Evolutionary conservation across 2,888 invertebrate species (phyloP).

Genomic region (Leucoma salicis): DNA sequence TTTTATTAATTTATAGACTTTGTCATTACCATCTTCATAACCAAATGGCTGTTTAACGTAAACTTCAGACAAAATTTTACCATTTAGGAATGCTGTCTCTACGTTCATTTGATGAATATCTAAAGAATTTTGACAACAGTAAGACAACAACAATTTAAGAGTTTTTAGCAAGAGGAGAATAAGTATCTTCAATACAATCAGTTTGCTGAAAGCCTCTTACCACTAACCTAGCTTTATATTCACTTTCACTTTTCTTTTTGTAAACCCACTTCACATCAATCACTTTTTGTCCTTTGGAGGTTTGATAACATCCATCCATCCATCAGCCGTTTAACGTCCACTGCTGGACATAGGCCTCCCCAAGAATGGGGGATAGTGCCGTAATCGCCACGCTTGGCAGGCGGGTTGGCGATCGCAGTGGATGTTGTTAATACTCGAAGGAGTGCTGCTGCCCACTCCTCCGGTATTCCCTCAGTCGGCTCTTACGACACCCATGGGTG

Average conservation of each 20-base stretch:
- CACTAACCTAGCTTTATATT: slow-evolving; percentile 4
- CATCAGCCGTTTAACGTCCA: no score
- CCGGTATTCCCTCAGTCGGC: no score
- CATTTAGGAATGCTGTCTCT: slow-evolving; percentile 13
- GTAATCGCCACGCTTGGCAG: no score
- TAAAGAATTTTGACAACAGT: no score
- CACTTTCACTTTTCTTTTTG: not conserved
- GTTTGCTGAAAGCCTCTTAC: slow-evolving; percentile 9
- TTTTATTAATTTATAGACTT: slow-evolving; percentile 7
- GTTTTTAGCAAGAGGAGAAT: slow-evolving; percentile 9
- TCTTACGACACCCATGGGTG: no score
- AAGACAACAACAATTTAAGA: slow-evolving; percentile 5
- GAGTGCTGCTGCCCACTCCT: no score
- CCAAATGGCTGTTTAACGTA: slow-evolving; percentile 7
- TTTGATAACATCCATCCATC: not conserved
- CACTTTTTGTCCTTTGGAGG: slow-evolving; percentile 1
- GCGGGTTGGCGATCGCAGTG: no score
- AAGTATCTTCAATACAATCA: slow-evolving; percentile 1
- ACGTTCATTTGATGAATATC: slow-evolving; percentile 11
- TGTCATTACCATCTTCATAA: slow-evolving; percentile 2
- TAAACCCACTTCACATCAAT: slow-evolving; percentile 5
- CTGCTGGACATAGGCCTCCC: no score
- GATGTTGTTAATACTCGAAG: no score
- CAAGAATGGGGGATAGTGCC: no score
- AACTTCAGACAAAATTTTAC: slow-evolving; percentile 6